Evolutionary conservation across 2,797 vertebrate genomes (phyloP), one percentile per base, ranked within the genome.

Genomic region (Lagocephalus sceleratus): DNA sequence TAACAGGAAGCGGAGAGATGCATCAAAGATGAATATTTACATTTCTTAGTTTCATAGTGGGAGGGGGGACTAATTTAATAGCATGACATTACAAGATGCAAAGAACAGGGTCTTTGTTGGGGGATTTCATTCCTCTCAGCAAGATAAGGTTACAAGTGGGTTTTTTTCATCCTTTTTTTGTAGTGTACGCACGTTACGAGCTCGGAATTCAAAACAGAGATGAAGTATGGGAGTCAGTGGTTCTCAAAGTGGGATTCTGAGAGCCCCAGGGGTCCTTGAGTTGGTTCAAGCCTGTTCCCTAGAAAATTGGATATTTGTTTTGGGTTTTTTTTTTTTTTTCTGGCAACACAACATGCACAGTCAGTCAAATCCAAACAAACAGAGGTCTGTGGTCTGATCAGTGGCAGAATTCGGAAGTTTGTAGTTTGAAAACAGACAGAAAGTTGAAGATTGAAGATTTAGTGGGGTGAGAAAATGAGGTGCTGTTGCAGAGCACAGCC

Each of bases 121-220:
- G 2, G 4, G 20, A 9, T 16, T 29, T 11, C 0, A 3, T 44
- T 17, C 17, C 35, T 25, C 22, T 60, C 26, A 10, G 21, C 3
- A 17, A 16, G n/a, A 14, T 10, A 26, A 17, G 23, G 29, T 32
- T 16, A 3, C 12, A 5, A 35, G 38, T 41, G 15, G 12, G 1
- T 41, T n/a, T 15, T 44, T 12, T 20, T 44, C n/a, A 1, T 44
- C 11, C 9, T 10, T 60, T 62, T 83, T 60, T 83, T 85, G 53
- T 62, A 86, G 82, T 21, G 61, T 49, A 20, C 17, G 9, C 0
- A 3, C 19, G 22, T 47, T 60, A 73, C 61, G 57, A 51, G 46
- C 56, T 69, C 59, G 64, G 68, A 80, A 80, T 82, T 73, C 73
- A 76, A 85, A 86, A 72, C 54, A 68, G 59, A 59, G 49, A 56